Evolutionary conservation across 2,888 invertebrate species (phyloP).

Genomic region (Pardosa pseudoannulata): DNA sequence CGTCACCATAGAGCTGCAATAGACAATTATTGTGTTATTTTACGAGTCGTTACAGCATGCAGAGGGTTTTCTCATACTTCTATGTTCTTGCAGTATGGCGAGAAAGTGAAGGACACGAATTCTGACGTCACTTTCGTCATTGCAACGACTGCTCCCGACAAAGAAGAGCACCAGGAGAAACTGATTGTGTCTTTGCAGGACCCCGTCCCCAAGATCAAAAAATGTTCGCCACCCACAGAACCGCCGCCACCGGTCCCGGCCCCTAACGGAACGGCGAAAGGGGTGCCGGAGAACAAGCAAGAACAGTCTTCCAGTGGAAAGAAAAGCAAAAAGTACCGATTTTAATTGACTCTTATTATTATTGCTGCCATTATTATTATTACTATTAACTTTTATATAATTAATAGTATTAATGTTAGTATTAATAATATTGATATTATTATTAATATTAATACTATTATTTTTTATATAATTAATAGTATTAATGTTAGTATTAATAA

Average conservation of each 20-base stretch:
- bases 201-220: constrained; percentile 31
- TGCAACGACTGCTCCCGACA: constrained; percentile 34
- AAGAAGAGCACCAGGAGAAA: constrained; percentile 38
- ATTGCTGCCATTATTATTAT: too few species aligned
- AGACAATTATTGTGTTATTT: too few species aligned
- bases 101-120: constrained; percentile 61
- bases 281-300: not conserved
- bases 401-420: too few species aligned
- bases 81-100: constrained; percentile 26
- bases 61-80: too few species aligned
- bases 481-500: too few species aligned
- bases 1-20: too few species aligned
- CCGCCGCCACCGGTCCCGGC: not conserved
- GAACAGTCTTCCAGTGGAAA: constrained; percentile 16
- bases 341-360: too few species aligned
- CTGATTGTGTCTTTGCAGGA: constrained; percentile 46
- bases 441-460: too few species aligned
- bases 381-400: too few species aligned
- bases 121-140: constrained; percentile 52
- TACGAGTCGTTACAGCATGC: too few species aligned
- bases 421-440: too few species aligned
- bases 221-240: constrained; percentile 19
- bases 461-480: too few species aligned
- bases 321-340: constrained; percentile 31
- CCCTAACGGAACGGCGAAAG: not conserved